Evolutionary conservation across 2,888 invertebrate genomes (phyloP).

Genomic region (Metacarcinus magister): DNA sequence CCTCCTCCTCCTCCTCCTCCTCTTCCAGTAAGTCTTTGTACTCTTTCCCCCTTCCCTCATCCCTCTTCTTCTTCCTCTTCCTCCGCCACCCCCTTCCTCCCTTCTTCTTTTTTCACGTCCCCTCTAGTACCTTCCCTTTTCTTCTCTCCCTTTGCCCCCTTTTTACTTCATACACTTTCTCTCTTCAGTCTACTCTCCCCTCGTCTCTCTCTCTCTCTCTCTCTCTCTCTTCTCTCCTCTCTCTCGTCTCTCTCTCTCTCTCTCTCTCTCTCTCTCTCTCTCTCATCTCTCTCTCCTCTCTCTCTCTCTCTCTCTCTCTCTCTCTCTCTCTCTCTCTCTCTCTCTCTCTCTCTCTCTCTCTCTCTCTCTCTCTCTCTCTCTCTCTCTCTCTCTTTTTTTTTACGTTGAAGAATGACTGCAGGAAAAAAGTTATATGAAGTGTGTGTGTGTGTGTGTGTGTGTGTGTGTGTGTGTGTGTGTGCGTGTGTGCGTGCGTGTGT

Average conservation of each 20-base stretch:
- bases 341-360: constrained; percentile 2
- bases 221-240: too few species aligned
- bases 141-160: too few species aligned
- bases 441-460: too few species aligned
- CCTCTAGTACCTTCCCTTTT: neutral
- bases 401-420: neutral
- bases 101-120: neutral
- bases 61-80: neutral
- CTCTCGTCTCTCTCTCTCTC: too few species aligned
- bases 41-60: neutral
- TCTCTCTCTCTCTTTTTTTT: neutral
- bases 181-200: too few species aligned
- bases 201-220: too few species aligned
- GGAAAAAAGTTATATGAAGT: neutral
- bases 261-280: too few species aligned
- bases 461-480: too few species aligned
- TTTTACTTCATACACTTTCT: too few species aligned
- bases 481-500: constrained; percentile 56
- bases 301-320: neutral
- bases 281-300: too few species aligned
- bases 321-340: constrained; percentile 2
- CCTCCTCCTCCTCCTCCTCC: too few species aligned
- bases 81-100: neutral
- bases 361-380: constrained; percentile 2
- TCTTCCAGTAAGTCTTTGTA: neutral